Base-by-base conservation (phyloP, 2,888 invertebrate genomes). In the Fabriciana adippe region DNA sequence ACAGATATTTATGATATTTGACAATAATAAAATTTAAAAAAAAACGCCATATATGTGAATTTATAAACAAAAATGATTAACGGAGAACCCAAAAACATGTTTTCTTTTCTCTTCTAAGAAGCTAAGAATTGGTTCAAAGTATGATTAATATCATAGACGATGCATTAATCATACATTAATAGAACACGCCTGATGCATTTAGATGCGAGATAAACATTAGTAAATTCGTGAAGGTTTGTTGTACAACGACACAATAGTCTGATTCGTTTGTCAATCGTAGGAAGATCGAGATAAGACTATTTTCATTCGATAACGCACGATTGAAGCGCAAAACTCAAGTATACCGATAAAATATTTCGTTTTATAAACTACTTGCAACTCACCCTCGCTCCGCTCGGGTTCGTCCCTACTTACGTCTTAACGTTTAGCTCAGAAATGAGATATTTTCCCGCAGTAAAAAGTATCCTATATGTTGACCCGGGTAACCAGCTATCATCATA, bases 251-350 rank as follows among this genome's bases (percentile, higher is more conserved):
- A 66, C 63, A 66, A 68, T 64, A 70, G 70, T 66, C 68, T 3
- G 69, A 76, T 78, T 75, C 77, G 80, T 78, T 78, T 78, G 82
- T 82, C 84, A 81, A 77, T 80, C 83, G 87, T 88, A 89, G 85
- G 90, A 90, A 90, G 87, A 88, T 84, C 73, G 71, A 81, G 89
- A 89, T 89, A 88, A 80, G 78, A 72, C 76, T 83, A 87, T 88
- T 89, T 90, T 91, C 90, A 88, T 87, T 87, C 79, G 81, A 89
- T 85, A 86, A 88, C 84, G 87, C 86, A 84, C 90, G 88, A 90
- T 90, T 87, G 87, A 89, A 79, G 88, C 26, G 51, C 41, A 53
- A 35, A 51, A 51, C 18, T 61, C 41, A 18, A 51, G 41, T 18
- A 18, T 61, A 41, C 15, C 15, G n/a, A n/a, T n/a, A 6, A 51